Evolutionary conservation across 2,113 vertebrate genomes (phyloP).

Genomic region (Neodon shergylaensis): DNA sequence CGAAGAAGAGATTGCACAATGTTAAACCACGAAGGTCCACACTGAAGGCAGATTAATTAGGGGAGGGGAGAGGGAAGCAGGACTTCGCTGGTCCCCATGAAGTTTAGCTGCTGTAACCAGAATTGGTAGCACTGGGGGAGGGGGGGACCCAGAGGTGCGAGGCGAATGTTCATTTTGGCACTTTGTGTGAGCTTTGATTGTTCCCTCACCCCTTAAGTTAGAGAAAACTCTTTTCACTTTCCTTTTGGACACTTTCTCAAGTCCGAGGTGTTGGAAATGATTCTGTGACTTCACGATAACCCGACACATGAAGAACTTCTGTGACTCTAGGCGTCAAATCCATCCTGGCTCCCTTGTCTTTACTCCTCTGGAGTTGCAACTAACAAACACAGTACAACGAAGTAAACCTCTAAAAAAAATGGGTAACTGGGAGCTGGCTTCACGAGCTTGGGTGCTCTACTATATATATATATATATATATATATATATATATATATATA

Average conservation of each 20-base stretch:
- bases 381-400: neutral
- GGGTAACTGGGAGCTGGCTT: neutral
- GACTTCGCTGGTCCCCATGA: neutral
- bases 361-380: neutral
- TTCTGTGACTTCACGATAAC: conserved; percentile 6
- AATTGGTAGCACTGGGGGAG: neutral
- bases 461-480: neutral
- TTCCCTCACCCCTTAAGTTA: neutral
- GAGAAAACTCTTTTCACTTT: neutral
- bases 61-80: conserved; percentile 26
- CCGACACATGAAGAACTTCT: neutral
- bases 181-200: neutral
- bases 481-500: neutral
- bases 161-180: neutral
- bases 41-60: conserved; percentile 59
- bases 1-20: conserved; percentile 79
- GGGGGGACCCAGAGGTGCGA: neutral
- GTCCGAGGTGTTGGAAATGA: neutral
- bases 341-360: neutral
- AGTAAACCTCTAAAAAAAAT: neutral
- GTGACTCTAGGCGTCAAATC: neutral
- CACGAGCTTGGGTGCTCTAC: neutral
- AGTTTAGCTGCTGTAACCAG: neutral
- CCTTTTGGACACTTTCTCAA: neutral
- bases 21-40: conserved; percentile 70